phyloP scores from a whole-genome alignment of 2,888 invertebrate genomes.

The Phortica okadai region DNA sequence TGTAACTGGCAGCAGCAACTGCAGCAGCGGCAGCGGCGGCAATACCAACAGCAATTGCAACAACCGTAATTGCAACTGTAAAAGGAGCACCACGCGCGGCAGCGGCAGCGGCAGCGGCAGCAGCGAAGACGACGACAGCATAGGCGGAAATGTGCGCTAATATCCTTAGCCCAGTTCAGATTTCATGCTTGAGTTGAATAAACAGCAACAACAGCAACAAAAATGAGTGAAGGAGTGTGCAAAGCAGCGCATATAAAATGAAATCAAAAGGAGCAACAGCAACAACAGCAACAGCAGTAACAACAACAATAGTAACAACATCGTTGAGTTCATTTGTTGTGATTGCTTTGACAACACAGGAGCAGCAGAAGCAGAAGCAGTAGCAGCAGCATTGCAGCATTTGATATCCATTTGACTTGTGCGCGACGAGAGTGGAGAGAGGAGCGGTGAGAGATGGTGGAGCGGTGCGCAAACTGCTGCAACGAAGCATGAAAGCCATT shows the following conservation, averaged over 20 bases:
- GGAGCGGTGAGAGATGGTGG: too few relatives aligned
- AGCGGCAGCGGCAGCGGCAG: background rate
- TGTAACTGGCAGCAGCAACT: conserved; percentile 20
- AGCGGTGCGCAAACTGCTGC: too few relatives aligned
- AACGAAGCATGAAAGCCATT: too few relatives aligned
- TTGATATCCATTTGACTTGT: conserved; percentile 19
- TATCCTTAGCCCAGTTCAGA: conserved; percentile 18
- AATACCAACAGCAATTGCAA: background rate
- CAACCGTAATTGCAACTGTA: background rate
- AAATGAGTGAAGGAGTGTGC: background rate
- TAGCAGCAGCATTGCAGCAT: background rate
- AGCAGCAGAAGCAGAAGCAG: background rate
- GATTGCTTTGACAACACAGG: conserved; percentile 59
- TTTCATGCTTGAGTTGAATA: background rate
- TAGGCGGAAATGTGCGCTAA: conserved; percentile 18
- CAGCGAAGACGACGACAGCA: background rate
- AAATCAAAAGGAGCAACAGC: background rate
- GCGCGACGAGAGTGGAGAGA: background rate
- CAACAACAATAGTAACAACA: background rate
- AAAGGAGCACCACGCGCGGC: conserved; percentile 3
- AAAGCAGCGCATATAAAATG: too few relatives aligned
- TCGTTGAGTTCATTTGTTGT: conserved; percentile 66
- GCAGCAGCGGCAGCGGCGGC: background rate
- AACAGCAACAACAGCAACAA: background rate
- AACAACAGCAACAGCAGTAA: background rate